Conservation (phyloP, 2,888 invertebrate genomes). For the Anoplius nigerrimus region DNA sequence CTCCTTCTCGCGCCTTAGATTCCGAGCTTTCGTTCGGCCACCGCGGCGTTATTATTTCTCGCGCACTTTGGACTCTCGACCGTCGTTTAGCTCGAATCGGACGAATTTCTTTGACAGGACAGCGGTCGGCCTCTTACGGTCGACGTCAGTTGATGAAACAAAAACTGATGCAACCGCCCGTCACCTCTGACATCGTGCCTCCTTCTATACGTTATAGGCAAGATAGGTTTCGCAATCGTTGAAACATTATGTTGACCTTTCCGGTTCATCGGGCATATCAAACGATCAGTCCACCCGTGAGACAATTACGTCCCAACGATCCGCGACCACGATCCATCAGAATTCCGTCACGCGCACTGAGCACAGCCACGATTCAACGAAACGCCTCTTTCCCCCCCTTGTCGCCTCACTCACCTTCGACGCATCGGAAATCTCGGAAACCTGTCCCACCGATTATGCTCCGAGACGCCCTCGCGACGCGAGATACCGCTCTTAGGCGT, state of each 20-base stretch:
- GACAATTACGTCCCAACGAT: conserved; percentile 60
- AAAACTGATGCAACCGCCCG: neutral
- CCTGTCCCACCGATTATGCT: conserved; percentile 17
- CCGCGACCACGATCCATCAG: conserved; percentile 56
- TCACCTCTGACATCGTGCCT: neutral
- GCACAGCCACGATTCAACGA: conserved; percentile 47
- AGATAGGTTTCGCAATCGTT: conserved; percentile 36
- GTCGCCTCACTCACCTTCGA: conserved; percentile 13
- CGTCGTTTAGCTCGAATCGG: conserved; percentile 30
- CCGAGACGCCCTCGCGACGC: too few species aligned
- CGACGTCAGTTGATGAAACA: neutral
- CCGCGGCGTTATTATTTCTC: neutral
- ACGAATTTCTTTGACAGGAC: neutral
- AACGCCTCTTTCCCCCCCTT: conserved; percentile 29
- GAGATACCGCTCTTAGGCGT: too few species aligned
- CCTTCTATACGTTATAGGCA: neutral
- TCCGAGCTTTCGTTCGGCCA: neutral
- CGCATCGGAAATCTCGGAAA: conserved; percentile 28
- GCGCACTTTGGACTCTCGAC: conserved; percentile 5
- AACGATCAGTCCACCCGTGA: conserved; percentile 47
- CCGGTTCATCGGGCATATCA: conserved; percentile 50
- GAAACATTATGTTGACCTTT: conserved; percentile 56
- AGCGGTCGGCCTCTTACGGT: too few species aligned
- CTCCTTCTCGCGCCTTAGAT: neutral
- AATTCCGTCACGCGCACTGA: conserved; percentile 61